These are phyloP conservation scores for Chalcosyrphus nemorum DNA, from an alignment of 2,888 invertebrate species.

Conservation along the genomic window DNA sequence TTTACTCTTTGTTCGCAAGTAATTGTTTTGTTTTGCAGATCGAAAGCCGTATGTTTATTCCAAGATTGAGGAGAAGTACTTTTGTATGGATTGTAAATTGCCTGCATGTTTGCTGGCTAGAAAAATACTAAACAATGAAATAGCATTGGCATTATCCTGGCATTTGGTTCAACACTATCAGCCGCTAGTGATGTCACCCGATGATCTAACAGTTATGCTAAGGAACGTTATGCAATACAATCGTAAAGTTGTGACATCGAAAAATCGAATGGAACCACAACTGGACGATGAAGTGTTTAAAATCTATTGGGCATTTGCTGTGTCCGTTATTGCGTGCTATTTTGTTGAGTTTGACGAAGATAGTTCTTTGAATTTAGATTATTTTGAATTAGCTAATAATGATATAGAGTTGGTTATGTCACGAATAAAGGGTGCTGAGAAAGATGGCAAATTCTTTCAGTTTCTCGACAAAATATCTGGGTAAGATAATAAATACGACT, in stretches of 20 bases:
- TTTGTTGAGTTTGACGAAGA: constrained; percentile 79
- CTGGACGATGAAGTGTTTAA: constrained; percentile 80
- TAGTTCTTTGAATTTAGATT: constrained; percentile 76
- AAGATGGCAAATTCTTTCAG: constrained; percentile 79
- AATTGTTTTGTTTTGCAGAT: constrained; percentile 69
- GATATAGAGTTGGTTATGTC: constrained; percentile 79
- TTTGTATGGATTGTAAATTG: constrained; percentile 79
- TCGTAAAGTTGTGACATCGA: constrained; percentile 79
- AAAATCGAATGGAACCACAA: constrained; percentile 76
- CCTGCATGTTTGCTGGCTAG: constrained; percentile 80
- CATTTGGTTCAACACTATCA: constrained; percentile 80
- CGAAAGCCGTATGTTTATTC: constrained; percentile 79
- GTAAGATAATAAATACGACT: constrained; percentile 31
- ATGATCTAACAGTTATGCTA: constrained; percentile 79
- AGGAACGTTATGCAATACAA: constrained; percentile 80
- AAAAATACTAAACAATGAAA: constrained; percentile 81
- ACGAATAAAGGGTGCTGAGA: constrained; percentile 78
- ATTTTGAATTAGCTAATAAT: constrained; percentile 78
- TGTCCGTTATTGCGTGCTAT: constrained; percentile 80
- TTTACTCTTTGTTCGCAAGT: not conserved
- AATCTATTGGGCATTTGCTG: constrained; percentile 81
- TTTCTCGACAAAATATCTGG: constrained; percentile 77
- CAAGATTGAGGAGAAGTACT: constrained; percentile 78
- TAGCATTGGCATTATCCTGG: constrained; percentile 80
- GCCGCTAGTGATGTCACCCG: constrained; percentile 79